Base-by-base conservation (phyloP, 2,113 vertebrate species). In the Mirounga angustirostris region DNA sequence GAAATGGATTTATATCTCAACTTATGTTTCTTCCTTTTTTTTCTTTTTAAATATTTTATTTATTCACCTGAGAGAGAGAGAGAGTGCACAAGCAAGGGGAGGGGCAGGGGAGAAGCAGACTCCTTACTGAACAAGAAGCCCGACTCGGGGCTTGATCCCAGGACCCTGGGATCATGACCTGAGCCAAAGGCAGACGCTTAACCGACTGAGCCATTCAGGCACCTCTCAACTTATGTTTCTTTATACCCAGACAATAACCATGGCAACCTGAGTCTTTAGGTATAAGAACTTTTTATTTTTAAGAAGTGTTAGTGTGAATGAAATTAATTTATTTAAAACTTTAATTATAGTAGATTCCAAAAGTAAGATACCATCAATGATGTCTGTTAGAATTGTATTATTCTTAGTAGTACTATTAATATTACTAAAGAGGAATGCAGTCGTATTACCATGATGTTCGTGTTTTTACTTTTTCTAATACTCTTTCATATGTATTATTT, bases 311-410 rank as follows among this genome's bases (percentile, higher is more conserved):
- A 79, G 24, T 11, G 1, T 69, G 50, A 96, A 71, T 95, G 12
- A 81, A 94, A 76, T 61, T 65, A 73, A 84, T 43, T 95, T 19
- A 76, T 14, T 94, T 90, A 78, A 59, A 76, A 46, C 21, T 78
- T 83, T 56, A 28, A 81, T 84, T 91, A 61, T 59, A 85, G 71
- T 30, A 63, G 26, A 93, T 52, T 81, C 7, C 5, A 54, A 67
- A 95, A 87, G 26, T 61, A 86, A 65, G 12, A 73, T n/a, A 15
- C 0, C 7, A 71, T 58, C 8, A 67, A 18, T 73, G 5, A 71
- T n/a, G 11, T 78, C 82, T 88, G 9, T 58, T 63, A 91, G 67
- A 43, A 86, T 24, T 87, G 0, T 61, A 33, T 46, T 79, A 19
- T 30, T 85, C 24, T n/a, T 78, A 59, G 8, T 46, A 46, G 26